Percentiles rank a stretch among this genome's conserved stretches.
Conservation (phyloP, 2,797 vertebrate species). For the Acanthornis magna region DNA sequence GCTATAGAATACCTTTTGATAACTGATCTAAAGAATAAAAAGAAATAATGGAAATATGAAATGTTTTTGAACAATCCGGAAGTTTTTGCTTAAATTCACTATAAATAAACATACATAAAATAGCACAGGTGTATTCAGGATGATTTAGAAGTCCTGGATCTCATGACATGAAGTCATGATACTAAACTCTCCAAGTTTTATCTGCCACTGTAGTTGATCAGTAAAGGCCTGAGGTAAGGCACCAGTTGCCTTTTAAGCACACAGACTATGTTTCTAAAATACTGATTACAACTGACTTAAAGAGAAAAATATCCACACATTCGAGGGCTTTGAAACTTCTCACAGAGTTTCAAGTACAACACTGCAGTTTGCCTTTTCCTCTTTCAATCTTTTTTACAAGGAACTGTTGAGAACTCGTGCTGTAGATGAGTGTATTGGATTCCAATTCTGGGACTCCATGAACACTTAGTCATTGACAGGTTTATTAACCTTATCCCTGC, state of each 20-base stretch:
- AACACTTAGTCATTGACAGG: background rate
- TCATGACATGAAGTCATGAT: background rate
- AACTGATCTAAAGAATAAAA: background rate
- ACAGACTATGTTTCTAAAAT: background rate
- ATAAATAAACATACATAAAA: background rate
- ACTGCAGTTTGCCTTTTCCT: background rate
- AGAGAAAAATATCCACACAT: background rate
- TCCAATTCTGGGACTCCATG: background rate
- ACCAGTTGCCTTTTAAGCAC: background rate
- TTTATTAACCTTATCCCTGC: slow-evolving; percentile 25
- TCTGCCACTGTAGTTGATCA: background rate
- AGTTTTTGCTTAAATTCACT: background rate
- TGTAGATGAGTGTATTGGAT: background rate
- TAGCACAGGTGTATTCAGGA: background rate
- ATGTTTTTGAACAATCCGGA: background rate
- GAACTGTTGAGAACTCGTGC: background rate
- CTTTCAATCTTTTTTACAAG: background rate
- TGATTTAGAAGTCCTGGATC: background rate
- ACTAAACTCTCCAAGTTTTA: background rate
- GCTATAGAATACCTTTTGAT: background rate
- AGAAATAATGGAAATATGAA: background rate
- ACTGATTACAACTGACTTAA: background rate
- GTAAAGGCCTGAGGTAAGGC: background rate
- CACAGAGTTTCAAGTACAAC: background rate
- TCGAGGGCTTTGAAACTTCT: background rate